Base-by-base conservation (phyloP, 2,888 invertebrate genomes). In the Xylophagus ater region DNA sequence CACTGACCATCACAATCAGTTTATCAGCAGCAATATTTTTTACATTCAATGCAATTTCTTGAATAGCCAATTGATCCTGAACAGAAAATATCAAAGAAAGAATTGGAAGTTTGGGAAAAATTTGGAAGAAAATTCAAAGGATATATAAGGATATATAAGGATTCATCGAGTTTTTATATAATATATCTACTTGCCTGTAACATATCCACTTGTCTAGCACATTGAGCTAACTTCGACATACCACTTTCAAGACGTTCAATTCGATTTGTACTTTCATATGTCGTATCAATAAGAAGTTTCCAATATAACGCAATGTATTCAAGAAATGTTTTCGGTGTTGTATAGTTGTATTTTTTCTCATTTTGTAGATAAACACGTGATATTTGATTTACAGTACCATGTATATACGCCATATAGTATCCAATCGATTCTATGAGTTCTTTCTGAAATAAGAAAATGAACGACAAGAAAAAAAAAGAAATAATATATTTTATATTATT, bases 241-340 rank as follows among this genome's bases (percentile, higher is more conserved):
- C 94, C 94, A 58, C 84, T 90, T 59, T 87, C 87, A 7, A 96
- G 71, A 45, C 93, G 73, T 2, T 66, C 60, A 36, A 93, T 88
- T 68, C 83, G 87, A 48, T 77, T 73, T 49, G 75, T 73, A 21
- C 89, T 70, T 47, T 86, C 80, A 2, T 59, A 62, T 1, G 74
- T 76, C 58, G 82, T 84, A 49, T 75, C 76, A 15, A 67, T 72
- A 42, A 86, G 60, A 30, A 87, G 65, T 59, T 86, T 86, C 17
- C 76, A 69, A 58, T 80, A 96, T 18, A 94, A 68, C 29, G 82
- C 77, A 49, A 96, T 92, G 63, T 90, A 90, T 62, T 96, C 94
- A 38, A 96, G 69, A 69, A 94, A 96, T n/a, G 90, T 88, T 68
- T 96, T 96, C 0, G 96, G 96, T 3, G 94, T 96, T 6, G 94